Evolutionary conservation across 2,888 invertebrate genomes (phyloP), one percentile per base, ranked within the genome.

Genomic region (Coelopa pilipes): DNA sequence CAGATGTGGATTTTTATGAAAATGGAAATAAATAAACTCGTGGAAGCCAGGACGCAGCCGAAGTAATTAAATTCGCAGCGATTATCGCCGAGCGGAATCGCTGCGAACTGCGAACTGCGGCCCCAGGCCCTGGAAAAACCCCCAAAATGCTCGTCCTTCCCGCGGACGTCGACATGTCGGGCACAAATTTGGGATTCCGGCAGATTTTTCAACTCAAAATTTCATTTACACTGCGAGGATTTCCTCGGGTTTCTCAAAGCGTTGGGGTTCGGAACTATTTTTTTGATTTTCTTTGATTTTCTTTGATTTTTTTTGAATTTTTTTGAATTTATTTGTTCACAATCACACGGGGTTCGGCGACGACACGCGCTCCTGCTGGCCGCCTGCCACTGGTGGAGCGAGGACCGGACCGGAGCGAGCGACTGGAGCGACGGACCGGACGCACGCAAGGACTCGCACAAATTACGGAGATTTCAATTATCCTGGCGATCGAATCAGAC

Each of bases 401-500:
- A 34, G n/a, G n/a, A n/a, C n/a, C n/a, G n/a, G 53, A 34, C 50
- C 67, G 53, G n/a, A 50, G 15, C 66, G 24, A 34, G 34, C 34
- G 34, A 34, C 34, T 34, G 34, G 4, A 34, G 34, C 34, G 34
- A 34, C 34, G 34, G 34, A 34, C 34, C 34, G 34, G 34, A 34
- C 34, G 34, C 46, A 59, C 69, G 57, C 65, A 72, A 72, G 66
- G 49, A 34, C 70, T 70, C 69, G 70, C 71, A 63, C 68, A 60
- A 72, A 60, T 65, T 12, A 68, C 55, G 63, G 70, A 70, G 55
- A 49, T 53, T 68, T 65, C 63, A 76, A 75, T 76, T 76, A 76
- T 77, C 74, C 83, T 81, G 84, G 83, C 82, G 84, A 85, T 86
- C 85, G 85, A 86, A 83, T 85, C 86, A 83, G 84, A 86, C 83